Base-by-base conservation (phyloP, 2,888 invertebrate genomes). In the Hydropsyche betteni region DNA sequence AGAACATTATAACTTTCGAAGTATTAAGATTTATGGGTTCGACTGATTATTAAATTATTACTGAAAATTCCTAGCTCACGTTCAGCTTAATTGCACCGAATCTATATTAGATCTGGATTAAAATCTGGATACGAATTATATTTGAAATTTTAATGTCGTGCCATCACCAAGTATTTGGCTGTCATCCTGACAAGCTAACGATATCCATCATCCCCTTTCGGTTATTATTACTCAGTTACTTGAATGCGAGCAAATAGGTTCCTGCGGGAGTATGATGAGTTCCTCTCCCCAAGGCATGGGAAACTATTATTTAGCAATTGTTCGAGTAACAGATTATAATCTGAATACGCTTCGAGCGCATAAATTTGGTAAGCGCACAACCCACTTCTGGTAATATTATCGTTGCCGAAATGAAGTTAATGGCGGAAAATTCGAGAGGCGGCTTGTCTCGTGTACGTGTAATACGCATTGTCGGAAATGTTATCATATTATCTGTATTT, bases 251-350 rank as follows among this genome's bases (percentile, higher is more conserved):
- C 73, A 75, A 75, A 75, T 75, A 73, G 72, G 75, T 73, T 73
- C 8, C 58, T 68, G 72, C 64, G 53, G 44, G 53, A 72, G 75
- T 68, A 75, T 73, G 72, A 73, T 68, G 73, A 75, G 68, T 68
- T 75, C 52, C 68, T 51, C 69, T 51, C 14, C 24, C 33, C 12
- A 38, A 36, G n/a, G 24, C 74, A 72, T 70, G 70, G 53, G 72
- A 72, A 77, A 75, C 75, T 77, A 77, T 75, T 77, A 75, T 75
- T 74, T 70, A 72, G 44, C 74, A 74, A 75, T 75, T 68, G 74
- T 77, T 72, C 53, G 74, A 70, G 64, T 61, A 73, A 61, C 68
- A 61, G 73, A 78, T 78, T 78, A 72, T 71, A 78, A 76, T 74
- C 76, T 52, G 69, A 71, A 71, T 75, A 34, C 58, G 75, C 77